phyloP scores from a whole-genome alignment of 1,140 invertebrate species.

The Mizuhopecten yessoensis region DNA sequence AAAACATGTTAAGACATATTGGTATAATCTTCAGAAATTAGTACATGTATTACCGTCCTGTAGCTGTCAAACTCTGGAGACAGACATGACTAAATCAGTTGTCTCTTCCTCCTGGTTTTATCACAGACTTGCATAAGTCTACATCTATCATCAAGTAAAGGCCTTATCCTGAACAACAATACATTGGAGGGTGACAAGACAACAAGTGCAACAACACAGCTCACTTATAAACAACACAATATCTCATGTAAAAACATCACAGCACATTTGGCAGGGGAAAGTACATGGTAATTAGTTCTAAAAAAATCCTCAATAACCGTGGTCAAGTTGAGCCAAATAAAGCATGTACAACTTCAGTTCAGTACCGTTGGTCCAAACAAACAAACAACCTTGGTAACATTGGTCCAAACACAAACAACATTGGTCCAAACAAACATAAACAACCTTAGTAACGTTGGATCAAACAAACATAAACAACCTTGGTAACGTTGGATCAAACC shows the following conservation, averaged over 20 bases:
- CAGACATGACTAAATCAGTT: not conserved
- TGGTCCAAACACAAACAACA: not conserved
- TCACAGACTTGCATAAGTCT: not conserved
- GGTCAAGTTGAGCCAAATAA: not conserved
- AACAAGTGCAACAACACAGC: not conserved
- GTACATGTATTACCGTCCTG: not conserved
- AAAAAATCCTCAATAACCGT: not conserved
- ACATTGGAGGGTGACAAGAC: constrained; percentile 5
- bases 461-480: not conserved
- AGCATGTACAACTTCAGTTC: not conserved
- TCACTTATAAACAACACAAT: not conserved
- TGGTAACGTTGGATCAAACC: not conserved
- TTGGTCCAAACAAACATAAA: not conserved
- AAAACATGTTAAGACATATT: not conserved
- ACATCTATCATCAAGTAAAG: too few relatives aligned
- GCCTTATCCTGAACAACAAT: not conserved
- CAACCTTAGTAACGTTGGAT: not conserved
- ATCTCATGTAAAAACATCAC: constrained; percentile 13
- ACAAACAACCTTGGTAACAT: not conserved
- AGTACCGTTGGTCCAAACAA: not conserved
- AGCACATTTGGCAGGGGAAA: not conserved
- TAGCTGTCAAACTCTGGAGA: not conserved
- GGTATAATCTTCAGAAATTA: not conserved
- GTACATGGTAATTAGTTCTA: not conserved
- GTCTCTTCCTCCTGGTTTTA: not conserved